Base-by-base conservation (phyloP, 2,888 invertebrate species). In the Synanthedon vespiformis region DNA sequence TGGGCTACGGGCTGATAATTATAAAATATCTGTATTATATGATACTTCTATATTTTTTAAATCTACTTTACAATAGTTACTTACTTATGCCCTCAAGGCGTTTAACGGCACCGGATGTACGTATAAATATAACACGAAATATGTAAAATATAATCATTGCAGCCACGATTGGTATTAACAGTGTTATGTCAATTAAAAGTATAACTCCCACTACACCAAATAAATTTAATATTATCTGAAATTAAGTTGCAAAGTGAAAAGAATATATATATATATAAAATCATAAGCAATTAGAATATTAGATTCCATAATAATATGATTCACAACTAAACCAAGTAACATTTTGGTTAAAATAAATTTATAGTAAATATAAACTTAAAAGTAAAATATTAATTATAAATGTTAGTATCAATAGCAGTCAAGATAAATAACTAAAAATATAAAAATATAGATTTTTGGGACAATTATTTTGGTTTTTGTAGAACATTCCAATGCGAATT, bases 201-300 rank as follows among this genome's bases (percentile, higher is more conserved):
- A 95, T 91, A 0, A 96, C 92, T 1, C 92, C 77, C n/a, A 94
- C 89, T 40, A 95, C 92, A 16, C 96, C 96, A 40, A 91, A 63
- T 16, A 96, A 82, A 8, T 93, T 89, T 2, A 95, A 82, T 52
- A 94, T 92, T 56, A 96, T 93, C 88, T 95, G 92, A 41, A 81
- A 77, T 14, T 55, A 51, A 41, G 48, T 34, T 34, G 34, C 10
- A 8, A 34, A 2, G 0, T 34, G 10, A 34, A 27, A 27, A 27
- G 1, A 27, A 1, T 8, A 27, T 27, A 27, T n/a, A n/a, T n/a
- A n/a, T n/a, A n/a, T n/a, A n/a, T n/a, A 8, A 27, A 27, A 27
- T 8, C 8, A 27, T 6, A 27, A 8, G 0, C 6, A 1, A 27
- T 27, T 27, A 16, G n/a, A n/a, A n/a, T n/a, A n/a, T n/a, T n/a